Percentiles rank a stretch among this genome's conserved stretches.
These are phyloP conservation scores for Orchesellides sinensis DNA, from an alignment of 2,888 invertebrate species.

Conservation along the genomic window DNA sequence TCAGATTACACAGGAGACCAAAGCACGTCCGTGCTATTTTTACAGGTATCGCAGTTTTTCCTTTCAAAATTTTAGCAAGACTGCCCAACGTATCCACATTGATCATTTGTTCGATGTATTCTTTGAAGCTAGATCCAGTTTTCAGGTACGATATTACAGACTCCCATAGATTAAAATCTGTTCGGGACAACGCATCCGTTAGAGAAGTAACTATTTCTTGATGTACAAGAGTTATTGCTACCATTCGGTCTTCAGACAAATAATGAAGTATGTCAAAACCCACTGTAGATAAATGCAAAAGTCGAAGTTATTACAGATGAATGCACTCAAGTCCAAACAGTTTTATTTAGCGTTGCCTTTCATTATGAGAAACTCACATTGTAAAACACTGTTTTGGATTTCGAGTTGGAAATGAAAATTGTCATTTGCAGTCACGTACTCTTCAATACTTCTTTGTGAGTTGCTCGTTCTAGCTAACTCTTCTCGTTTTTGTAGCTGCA, in stretches of 20 bases:
- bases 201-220: slow-evolving; percentile 57
- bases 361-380: neutral
- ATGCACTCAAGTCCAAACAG: neutral
- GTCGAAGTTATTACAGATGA: too few relatives aligned
- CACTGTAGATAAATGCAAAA: slow-evolving; percentile 6
- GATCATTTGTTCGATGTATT: slow-evolving; percentile 57
- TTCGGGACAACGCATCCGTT: slow-evolving; percentile 46
- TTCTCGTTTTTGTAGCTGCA: slow-evolving; percentile 44
- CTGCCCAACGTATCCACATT: slow-evolving; percentile 42
- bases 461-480: slow-evolving; percentile 9
- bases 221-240: slow-evolving; percentile 38
- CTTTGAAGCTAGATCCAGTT: slow-evolving; percentile 54
- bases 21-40: slow-evolving; percentile 56
- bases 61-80: slow-evolving; percentile 57
- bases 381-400: slow-evolving; percentile 49
- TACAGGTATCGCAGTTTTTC: slow-evolving; percentile 56
- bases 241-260: slow-evolving; percentile 52
- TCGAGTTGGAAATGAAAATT: slow-evolving; percentile 16
- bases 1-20: slow-evolving; percentile 60
- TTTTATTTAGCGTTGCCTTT: slow-evolving; percentile 3
- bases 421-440: slow-evolving; percentile 24
- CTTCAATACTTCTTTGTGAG: slow-evolving; percentile 9
- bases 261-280: slow-evolving; percentile 64
- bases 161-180: slow-evolving; percentile 52
- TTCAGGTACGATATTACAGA: slow-evolving; percentile 44